These are phyloP conservation scores for Orchesella cincta DNA, from an alignment of 1,140 invertebrate species.

Conservation along the genomic window DNA sequence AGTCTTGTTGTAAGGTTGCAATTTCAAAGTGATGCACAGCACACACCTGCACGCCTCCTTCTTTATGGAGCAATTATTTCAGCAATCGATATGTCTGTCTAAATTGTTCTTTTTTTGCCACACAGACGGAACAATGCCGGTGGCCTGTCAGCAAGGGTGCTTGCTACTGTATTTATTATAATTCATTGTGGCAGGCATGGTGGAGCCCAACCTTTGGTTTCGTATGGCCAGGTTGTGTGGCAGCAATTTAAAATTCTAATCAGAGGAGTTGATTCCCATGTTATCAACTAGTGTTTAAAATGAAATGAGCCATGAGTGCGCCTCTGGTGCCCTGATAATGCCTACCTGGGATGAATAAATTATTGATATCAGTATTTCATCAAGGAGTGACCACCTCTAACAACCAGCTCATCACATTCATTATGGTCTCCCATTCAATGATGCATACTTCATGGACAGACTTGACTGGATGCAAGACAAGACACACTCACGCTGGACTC, in stretches of 20 bases:
- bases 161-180: background rate
- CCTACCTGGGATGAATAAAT: background rate
- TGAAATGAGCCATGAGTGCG: background rate
- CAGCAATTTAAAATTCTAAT: background rate
- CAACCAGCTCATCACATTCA: background rate
- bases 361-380: background rate
- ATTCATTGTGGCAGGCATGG: background rate
- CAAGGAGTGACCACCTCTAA: background rate
- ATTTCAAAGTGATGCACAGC: background rate
- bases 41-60: background rate
- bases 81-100: background rate
- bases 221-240: background rate
- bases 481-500: no score
- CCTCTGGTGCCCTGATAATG: background rate
- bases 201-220: background rate
- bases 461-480: no score
- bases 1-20: background rate
- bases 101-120: background rate
- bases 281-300: background rate
- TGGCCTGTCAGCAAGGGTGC: background rate
- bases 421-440: no score
- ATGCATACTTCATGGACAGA: no score
- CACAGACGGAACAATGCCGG: background rate
- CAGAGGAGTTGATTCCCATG: background rate
- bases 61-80: background rate